These are phyloP conservation scores for Sebastes jordani DNA, from an alignment of 2,797 vertebrate species.

Conservation along the genomic window DNA sequence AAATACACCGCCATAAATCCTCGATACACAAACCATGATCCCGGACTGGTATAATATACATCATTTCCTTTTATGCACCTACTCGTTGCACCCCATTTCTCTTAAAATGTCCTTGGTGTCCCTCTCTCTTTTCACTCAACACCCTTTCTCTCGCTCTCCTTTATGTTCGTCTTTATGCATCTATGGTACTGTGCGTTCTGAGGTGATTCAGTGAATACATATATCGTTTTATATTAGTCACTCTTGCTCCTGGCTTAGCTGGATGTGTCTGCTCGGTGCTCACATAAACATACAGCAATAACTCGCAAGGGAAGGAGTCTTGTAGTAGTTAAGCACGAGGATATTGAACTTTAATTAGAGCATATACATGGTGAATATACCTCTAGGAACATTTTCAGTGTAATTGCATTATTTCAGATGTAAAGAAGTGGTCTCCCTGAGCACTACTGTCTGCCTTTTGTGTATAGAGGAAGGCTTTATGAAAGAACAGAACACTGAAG, in stretches of 20 bases:
- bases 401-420: neutral
- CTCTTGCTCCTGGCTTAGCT: slow-evolving; percentile 8
- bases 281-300: neutral
- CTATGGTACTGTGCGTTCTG: neutral
- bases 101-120: slow-evolving; percentile 63
- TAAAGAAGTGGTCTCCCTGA: neutral
- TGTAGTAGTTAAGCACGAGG: neutral
- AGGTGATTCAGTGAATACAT: slow-evolving; percentile 36
- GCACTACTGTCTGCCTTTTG: neutral
- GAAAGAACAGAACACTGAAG: neutral
- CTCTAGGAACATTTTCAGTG: neutral
- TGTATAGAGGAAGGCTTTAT: neutral
- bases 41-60: slow-evolving; percentile 61
- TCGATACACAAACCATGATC: slow-evolving; percentile 63
- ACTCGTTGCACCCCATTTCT: slow-evolving; percentile 66
- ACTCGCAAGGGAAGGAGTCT: neutral
- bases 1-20: slow-evolving; percentile 68
- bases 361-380: neutral
- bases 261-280: neutral
- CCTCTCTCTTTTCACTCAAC: slow-evolving; percentile 19
- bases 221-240: slow-evolving; percentile 32
- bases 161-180: slow-evolving; percentile 22
- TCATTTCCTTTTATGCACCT: slow-evolving; percentile 77
- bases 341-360: neutral
- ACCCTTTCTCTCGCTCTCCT: slow-evolving; percentile 15